Base-by-base conservation (phyloP, 2,888 invertebrate genomes). In the Tinea pellionella region DNA sequence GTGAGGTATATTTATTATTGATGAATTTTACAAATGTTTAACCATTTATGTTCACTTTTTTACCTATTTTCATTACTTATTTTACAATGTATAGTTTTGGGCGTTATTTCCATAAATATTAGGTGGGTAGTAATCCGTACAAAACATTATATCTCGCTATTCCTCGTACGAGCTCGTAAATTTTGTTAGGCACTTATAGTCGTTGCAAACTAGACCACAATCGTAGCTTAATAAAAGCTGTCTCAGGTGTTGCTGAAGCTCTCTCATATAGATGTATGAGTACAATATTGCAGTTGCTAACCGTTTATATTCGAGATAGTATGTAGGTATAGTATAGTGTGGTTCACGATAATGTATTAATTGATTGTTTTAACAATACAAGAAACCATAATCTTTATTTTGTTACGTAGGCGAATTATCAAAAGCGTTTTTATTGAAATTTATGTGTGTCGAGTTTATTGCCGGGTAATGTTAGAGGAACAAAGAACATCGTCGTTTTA, bases 361-460 rank as follows among this genome's bases (percentile, higher is more conserved):
- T 47, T 47, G 47, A 47, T 47, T 47, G 47, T 47, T 47, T 12
- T 16, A 47, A 47, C 47, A 47, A 47, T 47, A 47, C 47, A 15
- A 15, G 16, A 47, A 47, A 47, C 47, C 47, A 47, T 47, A 47
- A 47, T 47, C 47, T 47, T 47, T 57, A 32, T 57, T 57, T 57
- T 57, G 32, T 57, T 57, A 16, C 57, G 57, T 57, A 32, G 32
- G 32, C 32, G 32, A 57, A 57, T 32, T 57, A 57, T 57, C 57
- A 57, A 57, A 57, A 32, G 57, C 30, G 32, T 16, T 30, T 32
- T 53, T 53, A 53, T 53, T 53, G 32, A 15, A 32, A 57, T 57
- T 57, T 57, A 57, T 57, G 32, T 57, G 32, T 32, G 57, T 30
- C 57, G 57, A 57, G 57, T 57, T 57, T 57, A 57, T 57, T 57